phyloP scores from a whole-genome alignment of 2,797 vertebrate genomes.

The Phoebastria nigripes region DNA sequence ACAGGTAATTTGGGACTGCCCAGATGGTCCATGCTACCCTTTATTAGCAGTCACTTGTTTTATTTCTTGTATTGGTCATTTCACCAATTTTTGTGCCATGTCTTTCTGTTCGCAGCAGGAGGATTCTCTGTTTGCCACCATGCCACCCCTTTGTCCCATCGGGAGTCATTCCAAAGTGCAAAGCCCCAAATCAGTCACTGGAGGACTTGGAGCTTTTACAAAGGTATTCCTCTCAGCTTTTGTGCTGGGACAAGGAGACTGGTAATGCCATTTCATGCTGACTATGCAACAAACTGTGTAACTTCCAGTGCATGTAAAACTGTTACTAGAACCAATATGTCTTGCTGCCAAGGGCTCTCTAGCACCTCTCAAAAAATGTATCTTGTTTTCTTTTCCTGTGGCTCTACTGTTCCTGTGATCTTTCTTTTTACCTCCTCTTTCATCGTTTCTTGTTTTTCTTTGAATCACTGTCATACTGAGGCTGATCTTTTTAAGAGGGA shows the following conservation, averaged over 20 bases:
- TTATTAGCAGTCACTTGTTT: not conserved
- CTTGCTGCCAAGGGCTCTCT: not conserved
- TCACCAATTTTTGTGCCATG: not conserved
- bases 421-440: not conserved
- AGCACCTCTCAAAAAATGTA: not conserved
- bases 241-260: not conserved
- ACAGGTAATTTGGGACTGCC: not conserved
- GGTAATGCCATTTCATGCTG: not conserved
- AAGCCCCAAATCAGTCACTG: slow-evolving; percentile 79
- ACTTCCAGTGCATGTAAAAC: not conserved
- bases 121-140: slow-evolving; percentile 81
- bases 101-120: slow-evolving; percentile 75
- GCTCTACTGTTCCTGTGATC: not conserved
- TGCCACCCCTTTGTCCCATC: slow-evolving; percentile 84
- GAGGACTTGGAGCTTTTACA: slow-evolving; percentile 82
- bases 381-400: not conserved
- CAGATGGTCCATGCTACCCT: not conserved
- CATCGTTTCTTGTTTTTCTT: not conserved
- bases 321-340: not conserved
- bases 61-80: not conserved
- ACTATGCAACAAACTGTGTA: not conserved
- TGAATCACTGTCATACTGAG: not conserved
- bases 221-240: slow-evolving; percentile 69
- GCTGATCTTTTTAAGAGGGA: not conserved
- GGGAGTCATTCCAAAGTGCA: slow-evolving; percentile 83